phyloP scores from a whole-genome alignment of 2,797 vertebrate genomes.

The Fratercula arctica region DNA sequence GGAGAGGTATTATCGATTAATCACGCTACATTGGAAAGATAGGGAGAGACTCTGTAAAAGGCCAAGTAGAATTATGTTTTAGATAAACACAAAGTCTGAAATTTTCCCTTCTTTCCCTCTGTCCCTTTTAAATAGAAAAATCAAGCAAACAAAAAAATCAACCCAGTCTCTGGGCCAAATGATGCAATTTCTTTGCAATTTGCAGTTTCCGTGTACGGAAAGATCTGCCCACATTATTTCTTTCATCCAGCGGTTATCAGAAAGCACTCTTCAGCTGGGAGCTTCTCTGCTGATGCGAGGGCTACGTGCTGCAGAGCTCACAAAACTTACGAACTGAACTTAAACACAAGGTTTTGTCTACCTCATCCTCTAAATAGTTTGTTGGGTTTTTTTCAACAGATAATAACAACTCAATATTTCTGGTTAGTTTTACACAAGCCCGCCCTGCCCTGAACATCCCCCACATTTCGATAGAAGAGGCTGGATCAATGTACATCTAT shows the following conservation, averaged over 20 bases:
- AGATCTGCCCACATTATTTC: background rate
- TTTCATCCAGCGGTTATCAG: background rate
- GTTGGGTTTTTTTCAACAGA: background rate
- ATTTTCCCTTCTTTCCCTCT: background rate
- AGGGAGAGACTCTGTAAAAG: background rate
- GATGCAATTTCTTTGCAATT: background rate
- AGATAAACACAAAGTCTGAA: background rate
- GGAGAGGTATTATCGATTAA: background rate
- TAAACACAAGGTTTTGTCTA: background rate
- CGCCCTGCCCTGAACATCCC: background rate
- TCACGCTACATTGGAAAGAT: background rate
- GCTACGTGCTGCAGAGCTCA: background rate
- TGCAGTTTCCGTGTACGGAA: background rate
- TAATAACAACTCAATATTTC: background rate
- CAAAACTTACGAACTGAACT: background rate
- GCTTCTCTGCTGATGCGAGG: background rate
- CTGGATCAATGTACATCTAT: background rate
- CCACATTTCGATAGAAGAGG: background rate
- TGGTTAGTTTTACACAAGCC: background rate
- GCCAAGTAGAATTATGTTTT: background rate
- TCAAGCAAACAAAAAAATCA: background rate
- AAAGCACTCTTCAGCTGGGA: background rate
- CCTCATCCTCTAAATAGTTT: background rate
- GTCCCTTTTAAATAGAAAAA: background rate
- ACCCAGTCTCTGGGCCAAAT: background rate